A percentile compares a stretch with the other conserved stretches of the same genome.
phyloP scores from a whole-genome alignment of 2,113 vertebrate species.

The Varanus komodoensis region DNA sequence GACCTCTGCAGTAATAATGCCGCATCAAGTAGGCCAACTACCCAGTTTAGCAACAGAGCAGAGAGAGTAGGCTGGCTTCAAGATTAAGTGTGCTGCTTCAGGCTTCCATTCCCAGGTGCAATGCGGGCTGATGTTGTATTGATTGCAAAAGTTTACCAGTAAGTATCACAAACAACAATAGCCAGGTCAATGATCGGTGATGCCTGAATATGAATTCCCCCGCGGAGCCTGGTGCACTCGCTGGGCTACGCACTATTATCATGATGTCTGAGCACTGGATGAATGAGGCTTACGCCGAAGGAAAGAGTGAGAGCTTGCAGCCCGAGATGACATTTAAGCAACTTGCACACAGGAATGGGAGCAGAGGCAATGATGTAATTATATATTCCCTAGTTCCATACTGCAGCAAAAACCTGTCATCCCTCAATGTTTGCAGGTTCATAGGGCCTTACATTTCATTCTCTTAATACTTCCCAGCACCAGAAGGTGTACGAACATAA shows the following conservation, averaged over 20 bases:
- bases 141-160: conserved; percentile 98
- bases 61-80: conserved; percentile 90
- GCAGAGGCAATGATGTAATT: conserved; percentile 89
- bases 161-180: conserved; percentile 97
- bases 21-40: conserved; percentile 97
- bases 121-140: conserved; percentile 91
- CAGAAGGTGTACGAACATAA: conserved; percentile 5
- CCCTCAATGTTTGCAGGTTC: conserved; percentile 52
- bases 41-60: conserved; percentile 94
- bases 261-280: conserved; percentile 82
- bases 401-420: conserved; percentile 63
- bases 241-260: conserved; percentile 76
- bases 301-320: conserved; percentile 75
- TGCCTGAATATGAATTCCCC: conserved; percentile 87
- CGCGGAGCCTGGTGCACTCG: conserved; percentile 57
- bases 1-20: conserved; percentile 97
- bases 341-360: conserved; percentile 86
- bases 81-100: conserved; percentile 96
- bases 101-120: conserved; percentile 94
- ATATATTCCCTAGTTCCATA: conserved; percentile 76
- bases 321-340: conserved; percentile 92
- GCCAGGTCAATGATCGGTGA: conserved; percentile 92
- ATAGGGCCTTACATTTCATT: fast-evolving
- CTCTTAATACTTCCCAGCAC: conserved; percentile 35
- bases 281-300: conserved; percentile 72